A percentile compares a stretch with the other conserved stretches of the same genome.
phyloP scores from a whole-genome alignment of 2,113 vertebrate species.

The Pontoporia blainvillei region DNA sequence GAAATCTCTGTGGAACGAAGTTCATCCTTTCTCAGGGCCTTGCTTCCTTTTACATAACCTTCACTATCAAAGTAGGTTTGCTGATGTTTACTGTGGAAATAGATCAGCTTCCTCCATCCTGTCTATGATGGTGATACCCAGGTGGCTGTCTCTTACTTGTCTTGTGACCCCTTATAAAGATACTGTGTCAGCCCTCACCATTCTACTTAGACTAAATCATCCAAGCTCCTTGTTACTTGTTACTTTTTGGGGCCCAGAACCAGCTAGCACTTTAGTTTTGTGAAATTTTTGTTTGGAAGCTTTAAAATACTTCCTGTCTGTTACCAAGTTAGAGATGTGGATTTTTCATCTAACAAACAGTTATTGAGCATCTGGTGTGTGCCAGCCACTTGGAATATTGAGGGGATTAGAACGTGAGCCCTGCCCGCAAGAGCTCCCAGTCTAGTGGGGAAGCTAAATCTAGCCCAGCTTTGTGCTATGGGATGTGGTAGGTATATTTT shows the following conservation, averaged over 20 bases:
- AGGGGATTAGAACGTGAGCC: not conserved
- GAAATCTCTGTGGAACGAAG: not conserved
- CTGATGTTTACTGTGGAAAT: not conserved
- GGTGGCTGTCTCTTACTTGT: not conserved
- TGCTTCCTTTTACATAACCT: conserved; percentile 22
- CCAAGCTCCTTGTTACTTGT: not conserved
- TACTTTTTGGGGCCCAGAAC: not conserved
- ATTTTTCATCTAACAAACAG: not conserved
- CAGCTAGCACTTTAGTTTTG: not conserved
- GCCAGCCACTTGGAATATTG: not conserved
- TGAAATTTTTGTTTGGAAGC: not conserved
- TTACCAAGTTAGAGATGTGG: not conserved
- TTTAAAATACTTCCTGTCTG: not conserved
- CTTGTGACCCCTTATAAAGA: not conserved
- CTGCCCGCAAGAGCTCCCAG: not conserved
- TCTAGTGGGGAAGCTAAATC: not conserved
- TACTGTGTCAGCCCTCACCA: not conserved
- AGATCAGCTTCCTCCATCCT: not conserved
- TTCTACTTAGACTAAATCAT: not conserved
- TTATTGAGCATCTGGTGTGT: not conserved
- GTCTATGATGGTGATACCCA: not conserved
- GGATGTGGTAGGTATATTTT: not conserved
- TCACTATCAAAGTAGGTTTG: not conserved
- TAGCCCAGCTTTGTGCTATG: not conserved
- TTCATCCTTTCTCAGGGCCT: not conserved